A percentile compares a stretch with the other conserved stretches of the same genome.
Evolutionary conservation across 2,888 invertebrate genomes (phyloP).

Genomic region (Flexamia atlantica): DNA sequence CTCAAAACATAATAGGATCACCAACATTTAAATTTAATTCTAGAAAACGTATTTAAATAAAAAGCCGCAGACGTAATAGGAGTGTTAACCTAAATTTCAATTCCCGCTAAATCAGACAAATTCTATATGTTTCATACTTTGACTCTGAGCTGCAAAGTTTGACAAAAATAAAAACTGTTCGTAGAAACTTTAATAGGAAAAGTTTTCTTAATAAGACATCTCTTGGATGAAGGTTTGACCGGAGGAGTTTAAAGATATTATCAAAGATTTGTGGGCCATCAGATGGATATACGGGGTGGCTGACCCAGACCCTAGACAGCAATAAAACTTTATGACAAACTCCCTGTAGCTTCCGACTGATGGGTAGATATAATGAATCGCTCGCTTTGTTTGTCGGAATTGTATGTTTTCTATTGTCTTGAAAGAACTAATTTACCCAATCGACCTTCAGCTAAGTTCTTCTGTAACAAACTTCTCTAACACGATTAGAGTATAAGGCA

Average conservation of each 20-base stretch:
- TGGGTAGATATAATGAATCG: not conserved
- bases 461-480: too few species aligned
- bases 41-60: too few species aligned
- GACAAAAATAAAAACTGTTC: not conserved
- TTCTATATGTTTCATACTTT: not conserved
- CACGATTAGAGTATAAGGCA: too few species aligned
- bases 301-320: conserved; percentile 24
- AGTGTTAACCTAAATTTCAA: too few species aligned
- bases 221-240: not conserved
- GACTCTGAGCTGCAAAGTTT: not conserved
- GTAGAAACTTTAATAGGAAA: conserved; percentile 28
- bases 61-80: too few species aligned
- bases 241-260: conserved; percentile 22
- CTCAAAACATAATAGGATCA: too few species aligned
- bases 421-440: too few species aligned
- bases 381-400: not conserved
- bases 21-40: too few species aligned
- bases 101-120: too few species aligned
- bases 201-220: conserved; percentile 25
- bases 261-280: conserved; percentile 31
- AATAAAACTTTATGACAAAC: conserved; percentile 35
- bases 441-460: too few species aligned
- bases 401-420: too few species aligned
- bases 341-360: conserved; percentile 12
- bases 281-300: conserved; percentile 10